Percentiles rank a stretch among this genome's conserved stretches.
These are phyloP conservation scores for Pachypsylla venusta DNA, from an alignment of 1,140 invertebrate species.

Conservation along the genomic window DNA sequence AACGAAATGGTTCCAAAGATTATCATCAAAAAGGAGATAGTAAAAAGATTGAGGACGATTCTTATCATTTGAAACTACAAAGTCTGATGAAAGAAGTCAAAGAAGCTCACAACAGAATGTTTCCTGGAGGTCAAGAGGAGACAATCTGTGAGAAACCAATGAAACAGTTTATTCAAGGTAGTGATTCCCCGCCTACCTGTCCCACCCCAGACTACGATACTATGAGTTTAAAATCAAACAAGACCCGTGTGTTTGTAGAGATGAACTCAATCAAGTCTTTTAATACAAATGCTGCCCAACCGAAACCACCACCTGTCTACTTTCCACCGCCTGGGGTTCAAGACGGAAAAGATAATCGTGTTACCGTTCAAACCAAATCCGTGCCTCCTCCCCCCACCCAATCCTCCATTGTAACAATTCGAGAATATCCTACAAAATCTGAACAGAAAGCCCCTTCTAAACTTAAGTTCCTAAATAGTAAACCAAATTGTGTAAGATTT, in stretches of 20 bases:
- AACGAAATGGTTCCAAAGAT: conserved; percentile 23
- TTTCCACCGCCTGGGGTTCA: not conserved
- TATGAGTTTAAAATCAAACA: conserved; percentile 24
- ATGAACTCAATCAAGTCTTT: not conserved
- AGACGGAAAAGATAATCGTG: not conserved
- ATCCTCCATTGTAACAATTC: not conserved
- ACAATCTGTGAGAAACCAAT: not conserved
- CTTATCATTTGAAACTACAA: conserved; percentile 3
- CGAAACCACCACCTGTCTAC: not conserved
- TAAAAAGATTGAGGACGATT: not conserved
- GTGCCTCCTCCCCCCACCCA: not conserved
- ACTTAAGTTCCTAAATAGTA: conserved; percentile 5
- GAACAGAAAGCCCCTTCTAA: not conserved
- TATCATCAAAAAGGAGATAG: not conserved
- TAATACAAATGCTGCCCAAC: not conserved
- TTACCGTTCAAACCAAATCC: not conserved
- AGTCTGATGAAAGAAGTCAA: conserved; percentile 75
- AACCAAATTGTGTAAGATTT: not conserved
- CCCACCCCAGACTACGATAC: conserved; percentile 47
- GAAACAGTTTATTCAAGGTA: not conserved
- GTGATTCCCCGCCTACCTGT: conserved; percentile 32
- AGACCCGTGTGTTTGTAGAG: not conserved
- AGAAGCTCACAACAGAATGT: conserved; percentile 69
- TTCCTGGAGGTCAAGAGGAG: conserved; percentile 33
- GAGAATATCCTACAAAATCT: not conserved